A percentile compares a stretch with the other conserved stretches of the same genome.
Evolutionary conservation across 2,113 vertebrate genomes (phyloP).

Genomic region (Phocoena sinus): DNA sequence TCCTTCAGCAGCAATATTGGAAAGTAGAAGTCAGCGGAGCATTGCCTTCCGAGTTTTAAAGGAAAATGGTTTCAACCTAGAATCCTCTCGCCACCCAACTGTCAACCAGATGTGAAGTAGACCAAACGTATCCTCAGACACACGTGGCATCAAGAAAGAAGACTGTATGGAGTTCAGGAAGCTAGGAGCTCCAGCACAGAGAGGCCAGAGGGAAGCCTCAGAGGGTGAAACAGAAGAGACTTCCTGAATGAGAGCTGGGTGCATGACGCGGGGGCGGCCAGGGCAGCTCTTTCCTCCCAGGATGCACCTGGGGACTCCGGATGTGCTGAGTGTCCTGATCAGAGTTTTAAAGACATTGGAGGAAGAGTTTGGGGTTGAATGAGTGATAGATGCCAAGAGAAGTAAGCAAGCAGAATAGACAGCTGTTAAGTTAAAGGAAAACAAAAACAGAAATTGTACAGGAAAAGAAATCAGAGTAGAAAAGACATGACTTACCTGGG

Average conservation of each 20-base stretch:
- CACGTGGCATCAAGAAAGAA: neutral
- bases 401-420: neutral
- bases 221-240: neutral
- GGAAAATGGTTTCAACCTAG: neutral
- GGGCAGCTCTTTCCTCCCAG: neutral
- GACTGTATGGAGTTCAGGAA: too few species aligned
- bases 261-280: neutral
- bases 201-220: neutral
- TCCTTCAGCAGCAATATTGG: neutral
- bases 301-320: too few species aligned
- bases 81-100: neutral
- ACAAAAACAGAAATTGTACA: neutral
- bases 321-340: neutral
- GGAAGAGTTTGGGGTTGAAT: neutral
- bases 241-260: neutral
- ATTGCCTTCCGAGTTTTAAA: neutral
- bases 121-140: neutral
- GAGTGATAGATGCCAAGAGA: neutral
- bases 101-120: neutral
- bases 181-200: neutral
- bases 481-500: neutral
- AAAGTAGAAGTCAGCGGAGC: neutral
- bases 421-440: neutral
- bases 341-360: neutral
- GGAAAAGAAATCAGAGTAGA: neutral